Percentiles rank a stretch among this genome's conserved stretches.
These are phyloP conservation scores for Calidris pugnax DNA, from an alignment of 2,113 vertebrate species.

Conservation along the genomic window DNA sequence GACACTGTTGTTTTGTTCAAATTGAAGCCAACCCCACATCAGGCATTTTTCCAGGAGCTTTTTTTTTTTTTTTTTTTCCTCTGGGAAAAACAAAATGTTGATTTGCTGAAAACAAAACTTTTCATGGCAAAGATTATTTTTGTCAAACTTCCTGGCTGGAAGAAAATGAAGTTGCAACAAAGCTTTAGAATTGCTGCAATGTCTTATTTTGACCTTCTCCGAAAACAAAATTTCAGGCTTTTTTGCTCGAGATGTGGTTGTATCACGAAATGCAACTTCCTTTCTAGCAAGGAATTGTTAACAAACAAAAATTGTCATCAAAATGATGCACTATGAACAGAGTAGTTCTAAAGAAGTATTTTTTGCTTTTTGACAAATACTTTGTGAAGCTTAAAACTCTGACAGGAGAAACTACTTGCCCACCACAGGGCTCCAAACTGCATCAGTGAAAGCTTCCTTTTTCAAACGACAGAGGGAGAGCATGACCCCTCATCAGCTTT, in stretches of 20 bases:
- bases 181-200: neutral
- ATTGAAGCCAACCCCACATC: neutral
- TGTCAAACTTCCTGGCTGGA: neutral
- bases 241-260: neutral
- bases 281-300: neutral
- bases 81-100: neutral
- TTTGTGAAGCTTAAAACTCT: neutral
- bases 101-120: slow-evolving; percentile 22
- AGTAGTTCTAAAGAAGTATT: neutral
- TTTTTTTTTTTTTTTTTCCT: neutral
- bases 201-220: slow-evolving; percentile 8
- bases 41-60: neutral
- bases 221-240: neutral
- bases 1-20: slow-evolving; percentile 36
- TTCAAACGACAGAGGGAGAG: neutral
- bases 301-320: neutral
- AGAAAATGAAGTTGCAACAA: neutral
- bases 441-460: neutral
- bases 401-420: neutral
- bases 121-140: neutral
- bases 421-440: neutral
- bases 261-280: neutral
- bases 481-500: fast-evolving
- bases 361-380: neutral
- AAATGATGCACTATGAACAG: neutral